A percentile compares a stretch with the other conserved stretches of the same genome.
phyloP scores from a whole-genome alignment of 2,888 invertebrate genomes.

The Pandemis corylana region DNA sequence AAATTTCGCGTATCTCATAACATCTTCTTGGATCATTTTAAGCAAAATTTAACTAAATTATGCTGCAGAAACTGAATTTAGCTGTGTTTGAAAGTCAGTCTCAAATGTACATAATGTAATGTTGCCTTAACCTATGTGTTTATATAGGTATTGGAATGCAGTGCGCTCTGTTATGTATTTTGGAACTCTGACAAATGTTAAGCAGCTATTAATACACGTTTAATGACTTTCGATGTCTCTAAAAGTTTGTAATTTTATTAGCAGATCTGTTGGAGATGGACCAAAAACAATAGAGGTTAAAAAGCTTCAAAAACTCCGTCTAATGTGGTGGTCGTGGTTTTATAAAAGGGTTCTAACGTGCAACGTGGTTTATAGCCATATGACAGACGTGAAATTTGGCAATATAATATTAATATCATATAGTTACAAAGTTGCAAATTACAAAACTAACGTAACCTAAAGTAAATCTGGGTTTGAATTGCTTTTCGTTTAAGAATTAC shows the following conservation, averaged over 20 bases:
- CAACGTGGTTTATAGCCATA: neutral
- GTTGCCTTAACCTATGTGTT: neutral
- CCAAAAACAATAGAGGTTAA: neutral
- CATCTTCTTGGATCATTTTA: too few relatives aligned
- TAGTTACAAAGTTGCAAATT: too few relatives aligned
- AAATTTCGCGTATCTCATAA: too few relatives aligned
- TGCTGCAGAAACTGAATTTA: neutral
- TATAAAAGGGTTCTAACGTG: neutral
- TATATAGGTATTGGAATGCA: slow-evolving; percentile 15
- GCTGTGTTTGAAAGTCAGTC: neutral
- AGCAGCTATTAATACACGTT: slow-evolving; percentile 36
- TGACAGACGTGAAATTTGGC: too few relatives aligned
- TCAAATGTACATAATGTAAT: neutral
- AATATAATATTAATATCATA: too few relatives aligned
- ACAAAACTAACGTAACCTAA: too few relatives aligned
- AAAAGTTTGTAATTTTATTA: slow-evolving; percentile 11
- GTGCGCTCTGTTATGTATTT: slow-evolving; percentile 21
- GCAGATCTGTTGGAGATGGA: neutral
- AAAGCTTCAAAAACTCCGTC: neutral
- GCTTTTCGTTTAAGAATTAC: too few relatives aligned
- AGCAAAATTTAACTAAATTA: too few relatives aligned
- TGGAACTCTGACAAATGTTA: slow-evolving; percentile 38
- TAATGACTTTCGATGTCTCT: slow-evolving; percentile 27
- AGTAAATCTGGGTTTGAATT: too few relatives aligned
- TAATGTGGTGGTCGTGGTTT: neutral